phyloP scores from a whole-genome alignment of 1,140 invertebrate species.

The Solen grandis region DNA sequence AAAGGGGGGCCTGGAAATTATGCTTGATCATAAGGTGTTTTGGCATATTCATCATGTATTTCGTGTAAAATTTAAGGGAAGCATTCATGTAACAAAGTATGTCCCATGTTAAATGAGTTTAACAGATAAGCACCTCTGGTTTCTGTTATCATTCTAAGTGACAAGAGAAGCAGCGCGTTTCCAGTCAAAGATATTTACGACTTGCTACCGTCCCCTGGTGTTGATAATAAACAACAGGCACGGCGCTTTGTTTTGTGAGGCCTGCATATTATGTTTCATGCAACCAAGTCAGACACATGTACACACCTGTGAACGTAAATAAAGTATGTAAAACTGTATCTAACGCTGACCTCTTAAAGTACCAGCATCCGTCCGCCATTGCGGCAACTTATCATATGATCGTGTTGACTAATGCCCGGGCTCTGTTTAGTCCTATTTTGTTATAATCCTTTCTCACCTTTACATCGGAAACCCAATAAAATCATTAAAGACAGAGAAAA shows the following conservation, averaged over 20 bases:
- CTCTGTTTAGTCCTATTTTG: slow-evolving; percentile 47
- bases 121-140: background rate
- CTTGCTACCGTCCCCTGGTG: background rate
- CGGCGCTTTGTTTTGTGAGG: background rate
- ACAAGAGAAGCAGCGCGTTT: background rate
- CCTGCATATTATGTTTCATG: background rate
- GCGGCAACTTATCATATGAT: slow-evolving; percentile 53
- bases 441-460: slow-evolving; percentile 53
- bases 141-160: background rate
- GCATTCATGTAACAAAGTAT: background rate
- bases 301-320: background rate
- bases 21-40: background rate
- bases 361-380: slow-evolving; percentile 55
- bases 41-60: background rate
- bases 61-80: background rate
- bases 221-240: slow-evolving; percentile 1
- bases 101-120: slow-evolving; percentile 1
- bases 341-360: background rate
- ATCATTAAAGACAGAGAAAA: background rate
- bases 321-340: background rate
- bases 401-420: slow-evolving; percentile 40
- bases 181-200: background rate
- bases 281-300: background rate
- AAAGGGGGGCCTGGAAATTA: too few relatives aligned
- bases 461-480: slow-evolving; percentile 5